A percentile compares a stretch with the other conserved stretches of the same genome.
Conservation (phyloP, 2,113 vertebrate species). For the Herpetotheres cachinnans region DNA sequence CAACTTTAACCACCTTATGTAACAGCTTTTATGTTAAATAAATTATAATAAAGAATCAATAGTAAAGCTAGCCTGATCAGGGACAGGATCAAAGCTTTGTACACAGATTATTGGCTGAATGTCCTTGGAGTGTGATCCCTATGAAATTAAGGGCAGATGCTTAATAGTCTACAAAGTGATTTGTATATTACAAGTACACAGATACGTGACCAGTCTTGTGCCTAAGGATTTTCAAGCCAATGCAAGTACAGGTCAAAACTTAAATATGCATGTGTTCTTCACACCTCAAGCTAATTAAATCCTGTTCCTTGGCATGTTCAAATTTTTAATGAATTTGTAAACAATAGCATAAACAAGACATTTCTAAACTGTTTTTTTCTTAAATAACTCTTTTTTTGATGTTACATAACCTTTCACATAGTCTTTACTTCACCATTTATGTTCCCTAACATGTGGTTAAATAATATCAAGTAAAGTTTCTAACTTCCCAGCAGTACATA, state of each 20-base stretch:
- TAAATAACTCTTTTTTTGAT: not conserved
- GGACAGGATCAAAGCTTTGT: slow-evolving; percentile 49
- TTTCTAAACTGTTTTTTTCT: not conserved
- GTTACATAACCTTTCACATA: not conserved
- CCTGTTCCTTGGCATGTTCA: not conserved
- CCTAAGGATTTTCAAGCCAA: not conserved
- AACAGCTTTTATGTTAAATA: slow-evolving; percentile 65
- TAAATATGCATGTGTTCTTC: not conserved
- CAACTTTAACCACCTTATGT: slow-evolving; percentile 49
- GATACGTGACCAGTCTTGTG: not conserved
- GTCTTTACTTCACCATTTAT: not conserved
- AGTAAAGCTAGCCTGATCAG: slow-evolving; percentile 38
- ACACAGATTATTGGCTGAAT: slow-evolving; percentile 24
- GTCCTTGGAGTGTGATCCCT: slow-evolving; percentile 3
- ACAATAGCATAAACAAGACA: not conserved
- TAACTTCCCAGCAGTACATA: not conserved
- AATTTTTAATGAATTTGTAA: not conserved
- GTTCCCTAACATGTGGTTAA: not conserved
- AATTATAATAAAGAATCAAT: slow-evolving; percentile 66
- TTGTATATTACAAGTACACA: not conserved
- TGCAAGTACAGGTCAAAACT: not conserved
- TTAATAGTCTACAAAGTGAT: not conserved
- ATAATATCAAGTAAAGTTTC: not conserved
- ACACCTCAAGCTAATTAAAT: not conserved
- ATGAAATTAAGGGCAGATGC: slow-evolving; percentile 4